Percentiles rank a stretch among this genome's conserved stretches.
These are phyloP conservation scores for Pipistrellus pipistrellus DNA, from an alignment of 2,797 vertebrate species.

Conservation along the genomic window DNA sequence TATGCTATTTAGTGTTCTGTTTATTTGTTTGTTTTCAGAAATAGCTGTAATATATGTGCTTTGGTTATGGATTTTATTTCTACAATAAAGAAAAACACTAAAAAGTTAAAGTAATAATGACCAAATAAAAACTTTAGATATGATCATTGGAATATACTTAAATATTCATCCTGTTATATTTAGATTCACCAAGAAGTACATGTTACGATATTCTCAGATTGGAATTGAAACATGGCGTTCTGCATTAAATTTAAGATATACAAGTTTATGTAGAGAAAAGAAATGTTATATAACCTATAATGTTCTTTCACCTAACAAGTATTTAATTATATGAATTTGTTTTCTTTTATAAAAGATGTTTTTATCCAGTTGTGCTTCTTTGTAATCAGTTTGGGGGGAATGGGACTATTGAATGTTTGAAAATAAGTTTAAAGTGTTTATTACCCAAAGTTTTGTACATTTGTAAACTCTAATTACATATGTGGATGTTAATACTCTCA, in stretches of 20 bases:
- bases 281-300: constrained; percentile 69
- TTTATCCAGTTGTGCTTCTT: constrained; percentile 56
- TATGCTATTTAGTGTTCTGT: constrained; percentile 59
- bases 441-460: constrained; percentile 85
- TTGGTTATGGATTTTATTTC: constrained; percentile 72
- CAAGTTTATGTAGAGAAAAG: constrained; percentile 81
- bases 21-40: constrained; percentile 58
- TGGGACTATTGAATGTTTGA: constrained; percentile 68
- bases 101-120: constrained; percentile 70
- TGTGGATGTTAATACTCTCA: constrained; percentile 74
- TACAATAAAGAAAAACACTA: constrained; percentile 66
- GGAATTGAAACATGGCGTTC: constrained; percentile 78
- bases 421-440: constrained; percentile 74
- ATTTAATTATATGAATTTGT: constrained; percentile 63
- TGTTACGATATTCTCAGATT: constrained; percentile 58
- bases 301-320: constrained; percentile 66
- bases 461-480: constrained; percentile 83
- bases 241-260: constrained; percentile 83
- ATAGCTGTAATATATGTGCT: constrained; percentile 60
- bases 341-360: constrained; percentile 62
- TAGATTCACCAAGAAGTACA: constrained; percentile 58
- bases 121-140: constrained; percentile 63
- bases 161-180: constrained; percentile 82
- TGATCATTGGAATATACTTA: constrained; percentile 75
- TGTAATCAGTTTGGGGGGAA: constrained; percentile 49